phyloP scores from a whole-genome alignment of 2,888 invertebrate genomes.

The Cerceris ruficornis region DNA sequence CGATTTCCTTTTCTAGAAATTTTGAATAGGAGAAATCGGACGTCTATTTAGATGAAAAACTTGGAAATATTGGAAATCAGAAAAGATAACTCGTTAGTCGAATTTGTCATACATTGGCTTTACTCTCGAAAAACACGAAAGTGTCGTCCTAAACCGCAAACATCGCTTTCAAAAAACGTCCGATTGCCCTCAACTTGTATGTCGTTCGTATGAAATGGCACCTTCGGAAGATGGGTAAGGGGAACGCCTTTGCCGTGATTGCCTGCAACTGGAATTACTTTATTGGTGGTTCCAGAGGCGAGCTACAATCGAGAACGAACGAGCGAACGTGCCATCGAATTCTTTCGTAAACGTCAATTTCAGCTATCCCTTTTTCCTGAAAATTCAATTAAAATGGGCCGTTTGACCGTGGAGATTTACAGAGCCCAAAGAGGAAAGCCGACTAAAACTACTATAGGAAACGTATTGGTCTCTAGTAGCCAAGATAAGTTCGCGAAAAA shows the following conservation, averaged over 20 bases:
- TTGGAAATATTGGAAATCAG: not conserved
- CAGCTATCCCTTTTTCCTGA: slow-evolving; percentile 55
- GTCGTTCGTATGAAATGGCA: slow-evolving; percentile 46
- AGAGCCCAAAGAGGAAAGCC: slow-evolving; percentile 4
- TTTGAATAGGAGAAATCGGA: not conserved
- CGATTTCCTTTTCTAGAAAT: not conserved
- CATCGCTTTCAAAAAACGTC: slow-evolving; percentile 29
- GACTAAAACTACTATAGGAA: not conserved
- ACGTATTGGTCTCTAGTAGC: not conserved
- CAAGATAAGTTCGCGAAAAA: not conserved
- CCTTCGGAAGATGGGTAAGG: slow-evolving; percentile 37
- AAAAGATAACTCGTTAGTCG: not conserved
- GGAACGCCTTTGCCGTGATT: slow-evolving; percentile 56
- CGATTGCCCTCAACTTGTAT: not conserved
- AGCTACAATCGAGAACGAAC: slow-evolving; percentile 56
- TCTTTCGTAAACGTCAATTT: slow-evolving; percentile 55
- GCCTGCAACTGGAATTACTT: slow-evolving; percentile 62
- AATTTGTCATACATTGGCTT: not conserved
- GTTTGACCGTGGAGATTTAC: slow-evolving; percentile 48
- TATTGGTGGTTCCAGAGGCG: slow-evolving; percentile 59
- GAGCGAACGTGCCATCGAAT: slow-evolving; percentile 43
- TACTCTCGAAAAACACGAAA: slow-evolving; percentile 8
- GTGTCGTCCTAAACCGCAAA: slow-evolving; percentile 41
- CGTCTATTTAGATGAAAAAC: not conserved
- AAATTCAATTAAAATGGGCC: slow-evolving; percentile 67